Percentiles rank a stretch among this genome's conserved stretches.
Evolutionary conservation across 2,113 vertebrate genomes (phyloP).

Genomic region (Paraplagusia blochii): DNA sequence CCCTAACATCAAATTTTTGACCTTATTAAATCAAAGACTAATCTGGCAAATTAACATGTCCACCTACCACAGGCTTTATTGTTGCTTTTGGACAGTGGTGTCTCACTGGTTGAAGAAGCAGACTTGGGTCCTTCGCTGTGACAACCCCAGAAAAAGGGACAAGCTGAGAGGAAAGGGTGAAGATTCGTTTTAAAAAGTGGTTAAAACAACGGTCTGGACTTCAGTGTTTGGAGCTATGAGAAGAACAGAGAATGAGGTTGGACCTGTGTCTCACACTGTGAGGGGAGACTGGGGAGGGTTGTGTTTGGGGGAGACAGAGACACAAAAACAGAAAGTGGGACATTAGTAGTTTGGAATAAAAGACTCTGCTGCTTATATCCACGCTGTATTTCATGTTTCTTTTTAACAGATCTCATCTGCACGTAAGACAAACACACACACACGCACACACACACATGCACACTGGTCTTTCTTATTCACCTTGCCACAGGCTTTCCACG

Average conservation of each 20-base stretch:
- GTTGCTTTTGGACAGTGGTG: no score
- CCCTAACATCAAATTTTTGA: no score
- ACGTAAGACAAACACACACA: conserved; percentile 43
- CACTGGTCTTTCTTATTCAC: conserved; percentile 60
- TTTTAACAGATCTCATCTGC: conserved; percentile 53
- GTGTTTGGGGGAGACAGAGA: conserved; percentile 1
- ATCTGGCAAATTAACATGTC: no score
- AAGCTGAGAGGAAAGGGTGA: no score
- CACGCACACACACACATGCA: background rate
- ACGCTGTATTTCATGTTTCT: conserved; percentile 38
- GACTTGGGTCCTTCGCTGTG: no score
- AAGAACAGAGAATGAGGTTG: conserved; percentile 46
- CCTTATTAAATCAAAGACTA: no score
- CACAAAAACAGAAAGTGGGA: conserved; percentile 15
- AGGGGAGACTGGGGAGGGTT: background rate
- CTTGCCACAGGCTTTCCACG: conserved; percentile 73
- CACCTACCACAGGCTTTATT: no score
- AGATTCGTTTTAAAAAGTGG: no score
- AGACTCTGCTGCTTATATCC: conserved; percentile 5
- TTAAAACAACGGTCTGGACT: conserved; percentile 42
- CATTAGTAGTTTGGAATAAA: conserved; percentile 17
- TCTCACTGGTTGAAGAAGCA: no score
- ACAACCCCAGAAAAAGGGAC: no score
- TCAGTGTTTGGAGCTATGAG: conserved; percentile 59
- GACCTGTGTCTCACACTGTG: conserved; percentile 36